These are phyloP conservation scores for Meandrusa payeni DNA, from an alignment of 2,888 invertebrate species.

Conservation along the genomic window DNA sequence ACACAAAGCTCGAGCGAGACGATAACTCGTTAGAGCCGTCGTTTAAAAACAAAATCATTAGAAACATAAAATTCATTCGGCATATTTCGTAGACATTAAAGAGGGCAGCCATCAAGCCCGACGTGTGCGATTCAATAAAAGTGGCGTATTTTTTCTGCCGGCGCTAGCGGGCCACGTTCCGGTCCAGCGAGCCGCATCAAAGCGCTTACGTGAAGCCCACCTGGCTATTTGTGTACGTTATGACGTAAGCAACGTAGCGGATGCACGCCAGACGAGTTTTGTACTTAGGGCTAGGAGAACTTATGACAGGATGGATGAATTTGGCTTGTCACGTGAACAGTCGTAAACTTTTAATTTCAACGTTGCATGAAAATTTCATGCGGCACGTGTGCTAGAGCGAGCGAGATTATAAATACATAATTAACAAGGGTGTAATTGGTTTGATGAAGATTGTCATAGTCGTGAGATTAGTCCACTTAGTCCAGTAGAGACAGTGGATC, in stretches of 20 bases:
- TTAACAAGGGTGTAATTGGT: background rate
- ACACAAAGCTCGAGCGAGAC: slow-evolving; percentile 1
- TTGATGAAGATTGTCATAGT: background rate
- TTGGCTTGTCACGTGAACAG: slow-evolving; percentile 3
- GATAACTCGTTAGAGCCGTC: slow-evolving; percentile 6
- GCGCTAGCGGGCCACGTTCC: slow-evolving; percentile 32
- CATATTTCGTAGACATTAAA: slow-evolving; percentile 12
- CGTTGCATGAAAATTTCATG: slow-evolving; percentile 3
- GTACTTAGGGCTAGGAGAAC: slow-evolving; percentile 6
- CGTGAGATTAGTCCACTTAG: too few relatives aligned
- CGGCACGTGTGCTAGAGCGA: background rate
- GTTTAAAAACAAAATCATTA: slow-evolving; percentile 9
- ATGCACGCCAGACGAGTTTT: slow-evolving; percentile 16
- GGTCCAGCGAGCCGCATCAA: slow-evolving; percentile 38
- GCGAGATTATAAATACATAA: background rate
- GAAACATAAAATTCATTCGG: slow-evolving; percentile 15
- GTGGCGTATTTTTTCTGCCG: slow-evolving; percentile 27
- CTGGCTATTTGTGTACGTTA: slow-evolving; percentile 24
- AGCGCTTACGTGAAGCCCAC: slow-evolving; percentile 27
- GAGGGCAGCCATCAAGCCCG: slow-evolving; percentile 10
- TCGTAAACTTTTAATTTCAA: slow-evolving; percentile 15
- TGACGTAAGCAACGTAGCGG: slow-evolving; percentile 15
- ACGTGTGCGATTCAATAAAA: slow-evolving; percentile 20
- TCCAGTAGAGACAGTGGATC: too few relatives aligned
- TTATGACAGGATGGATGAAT: slow-evolving; percentile 5